Evolutionary conservation across 2,113 vertebrate genomes (phyloP).

Genomic region (Eolophus roseicapilla): DNA sequence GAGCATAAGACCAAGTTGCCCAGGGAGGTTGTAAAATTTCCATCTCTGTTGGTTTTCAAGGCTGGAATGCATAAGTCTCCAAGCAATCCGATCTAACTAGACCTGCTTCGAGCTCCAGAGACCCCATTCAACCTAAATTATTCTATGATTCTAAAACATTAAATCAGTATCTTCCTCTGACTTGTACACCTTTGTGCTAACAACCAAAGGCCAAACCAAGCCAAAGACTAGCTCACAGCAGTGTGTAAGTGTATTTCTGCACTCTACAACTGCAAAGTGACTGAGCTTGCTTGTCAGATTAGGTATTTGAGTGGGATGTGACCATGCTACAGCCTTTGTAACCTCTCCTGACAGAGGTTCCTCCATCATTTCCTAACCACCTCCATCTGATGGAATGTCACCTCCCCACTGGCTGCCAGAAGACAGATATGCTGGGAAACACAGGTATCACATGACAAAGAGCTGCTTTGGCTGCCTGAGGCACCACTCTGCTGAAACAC

Average conservation of each 20-base stretch:
- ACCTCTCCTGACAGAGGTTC: background rate
- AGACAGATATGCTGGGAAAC: background rate
- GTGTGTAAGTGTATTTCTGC: background rate
- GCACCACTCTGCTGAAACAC: background rate
- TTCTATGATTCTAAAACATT: background rate
- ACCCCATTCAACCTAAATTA: background rate
- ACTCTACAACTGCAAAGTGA: background rate
- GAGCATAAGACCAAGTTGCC: background rate
- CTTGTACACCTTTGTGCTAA: background rate
- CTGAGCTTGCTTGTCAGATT: background rate
- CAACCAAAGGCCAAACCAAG: background rate
- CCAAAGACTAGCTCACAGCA: background rate
- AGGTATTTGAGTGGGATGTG: background rate
- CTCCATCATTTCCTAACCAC: background rate
- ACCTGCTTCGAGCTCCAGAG: background rate
- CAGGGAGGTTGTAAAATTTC: background rate
- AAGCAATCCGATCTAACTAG: background rate
- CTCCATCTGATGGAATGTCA: background rate
- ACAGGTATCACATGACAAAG: background rate
- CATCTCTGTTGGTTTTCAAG: background rate
- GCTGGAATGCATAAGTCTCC: background rate
- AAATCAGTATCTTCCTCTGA: background rate
- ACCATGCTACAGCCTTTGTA: background rate
- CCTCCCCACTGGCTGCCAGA: background rate
- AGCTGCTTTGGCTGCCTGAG: background rate